Base-by-base conservation (phyloP, 2,113 vertebrate genomes). In the Hypomesus transpacificus region DNA sequence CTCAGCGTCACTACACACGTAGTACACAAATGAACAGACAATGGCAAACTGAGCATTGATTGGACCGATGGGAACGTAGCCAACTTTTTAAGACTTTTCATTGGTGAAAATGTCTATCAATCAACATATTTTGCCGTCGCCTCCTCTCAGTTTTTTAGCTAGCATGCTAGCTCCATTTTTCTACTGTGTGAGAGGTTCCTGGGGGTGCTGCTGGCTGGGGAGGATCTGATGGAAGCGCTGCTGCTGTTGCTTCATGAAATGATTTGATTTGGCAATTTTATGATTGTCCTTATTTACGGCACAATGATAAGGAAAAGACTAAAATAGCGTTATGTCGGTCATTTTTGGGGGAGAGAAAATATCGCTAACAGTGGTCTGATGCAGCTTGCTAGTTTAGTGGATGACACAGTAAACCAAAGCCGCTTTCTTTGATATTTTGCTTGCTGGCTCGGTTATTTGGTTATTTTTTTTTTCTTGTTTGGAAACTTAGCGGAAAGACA, bases 291-390 rank as follows among this genome's bases (percentile, higher is more conserved):
- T 5, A 34, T 31, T 50, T 16, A 63, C 21, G 4, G 14, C 86
- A 88, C 66, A 60, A 91, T 92, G 90, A 64, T 83, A 39, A 80
- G 88, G 66, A 88, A 87, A 73, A 77, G 86, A 66, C 86, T 90
- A 53, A 90, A 92, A 87, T 13, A 60, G 79, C 66, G 82, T 72
- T 69, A 70, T 77, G 63, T 62, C 21, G 74, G 69, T 76, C 72
- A n/a, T 3, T 75, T 69, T 70, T 24, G 52, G 11, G 31, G 46
- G 13, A 59, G 0, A 24, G 17, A 52, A 17, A 52, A 11, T 52
- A 52, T 58, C 22, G 34, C 50, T 46, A 46, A 68, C 4, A 60
- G 46, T 26, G 22, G 16, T 31, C 18, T 69, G 21, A 78, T 74
- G 73, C n/a, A 51, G 68, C 77, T 77, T 80, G 82, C 75, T 65